phyloP scores from a whole-genome alignment of 2,797 vertebrate species.

The Gadopsis bispinosus region DNA sequence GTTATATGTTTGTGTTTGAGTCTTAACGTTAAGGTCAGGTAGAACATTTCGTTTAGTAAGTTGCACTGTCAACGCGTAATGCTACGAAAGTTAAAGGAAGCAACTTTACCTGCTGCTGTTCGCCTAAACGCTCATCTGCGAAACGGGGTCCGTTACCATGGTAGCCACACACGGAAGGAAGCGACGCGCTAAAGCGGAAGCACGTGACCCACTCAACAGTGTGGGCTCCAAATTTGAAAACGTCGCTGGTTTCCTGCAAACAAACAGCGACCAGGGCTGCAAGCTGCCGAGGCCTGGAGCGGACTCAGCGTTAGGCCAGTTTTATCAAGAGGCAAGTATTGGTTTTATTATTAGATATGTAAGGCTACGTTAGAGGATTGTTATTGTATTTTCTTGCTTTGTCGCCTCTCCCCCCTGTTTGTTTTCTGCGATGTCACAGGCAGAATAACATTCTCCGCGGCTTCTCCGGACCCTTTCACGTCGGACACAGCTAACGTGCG shows the following conservation, averaged over 20 bases:
- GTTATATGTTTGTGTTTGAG: background rate
- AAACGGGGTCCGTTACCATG: slow-evolving; percentile 46
- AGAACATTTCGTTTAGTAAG: background rate
- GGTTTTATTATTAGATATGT: background rate
- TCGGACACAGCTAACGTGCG: too few relatives aligned
- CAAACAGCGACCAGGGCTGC: background rate
- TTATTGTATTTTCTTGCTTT: too few relatives aligned
- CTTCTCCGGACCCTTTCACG: too few relatives aligned
- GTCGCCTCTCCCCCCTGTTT: too few relatives aligned
- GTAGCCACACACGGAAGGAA: slow-evolving; percentile 43
- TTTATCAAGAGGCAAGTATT: slow-evolving; percentile 8
- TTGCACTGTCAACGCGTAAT: background rate
- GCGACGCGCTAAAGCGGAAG: slow-evolving; percentile 44
- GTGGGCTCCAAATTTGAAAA: slow-evolving; percentile 83
- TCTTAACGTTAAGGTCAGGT: background rate
- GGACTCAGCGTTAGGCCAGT: background rate
- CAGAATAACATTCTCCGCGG: too few relatives aligned
- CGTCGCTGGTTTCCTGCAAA: background rate
- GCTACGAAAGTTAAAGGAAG: background rate
- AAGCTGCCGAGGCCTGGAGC: slow-evolving; percentile 1
- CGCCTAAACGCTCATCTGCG: accelerated
- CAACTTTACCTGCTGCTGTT: slow-evolving; percentile 43
- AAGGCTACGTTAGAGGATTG: too few relatives aligned
- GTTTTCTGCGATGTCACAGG: too few relatives aligned
- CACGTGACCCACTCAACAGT: slow-evolving; percentile 42